Base-by-base conservation (phyloP, 2,797 vertebrate genomes). In the Clamator glandarius region DNA sequence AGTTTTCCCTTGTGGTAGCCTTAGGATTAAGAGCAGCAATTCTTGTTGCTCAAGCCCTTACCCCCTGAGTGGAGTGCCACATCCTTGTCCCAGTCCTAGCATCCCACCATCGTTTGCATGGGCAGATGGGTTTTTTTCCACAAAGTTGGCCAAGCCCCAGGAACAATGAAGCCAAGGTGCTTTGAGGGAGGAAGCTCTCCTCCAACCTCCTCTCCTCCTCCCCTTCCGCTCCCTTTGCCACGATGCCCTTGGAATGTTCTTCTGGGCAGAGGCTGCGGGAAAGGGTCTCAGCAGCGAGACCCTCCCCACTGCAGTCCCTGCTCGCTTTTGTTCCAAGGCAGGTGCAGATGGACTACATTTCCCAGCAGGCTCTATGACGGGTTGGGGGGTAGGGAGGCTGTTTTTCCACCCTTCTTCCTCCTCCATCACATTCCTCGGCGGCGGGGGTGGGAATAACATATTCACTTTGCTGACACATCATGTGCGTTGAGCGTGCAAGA, bases 51-150 rank as follows among this genome's bases (percentile, higher is more conserved):
- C 2, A 3, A 72, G n/a, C 26, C 36, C 42, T 16, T 3, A 3
- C 2, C 5, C 23, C 2, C 2, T 1, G 7, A 25, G 44, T 5
- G 2, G 50, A 69, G 21, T 0, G 12, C 13, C 39, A 0, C 0
- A 3, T 5, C 46, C 42, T 21, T 7, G 39, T 19, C 87, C 79
- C 14, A 3, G 15, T 36, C 29, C 20, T 5, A 17, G 63, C 33
- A 51, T 17, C 51, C 72, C 79, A 0, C 44, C 2, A 39, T n/a
- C 11, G 20, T 6, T 18, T 2, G 1, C 7, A 0, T 3, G 2
- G 6, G 19, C 1, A 0, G 39, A 23, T 5, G 6, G 46, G 33
- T 57, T 25, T 86, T 86, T 84, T 44, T 13, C 41, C 54, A 8
- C 4, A 0, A 55, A 79, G 59, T 4, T 83, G 82, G 36, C 39